Base-by-base conservation (phyloP, 2,113 vertebrate species). In the Hyla sarda region DNA sequence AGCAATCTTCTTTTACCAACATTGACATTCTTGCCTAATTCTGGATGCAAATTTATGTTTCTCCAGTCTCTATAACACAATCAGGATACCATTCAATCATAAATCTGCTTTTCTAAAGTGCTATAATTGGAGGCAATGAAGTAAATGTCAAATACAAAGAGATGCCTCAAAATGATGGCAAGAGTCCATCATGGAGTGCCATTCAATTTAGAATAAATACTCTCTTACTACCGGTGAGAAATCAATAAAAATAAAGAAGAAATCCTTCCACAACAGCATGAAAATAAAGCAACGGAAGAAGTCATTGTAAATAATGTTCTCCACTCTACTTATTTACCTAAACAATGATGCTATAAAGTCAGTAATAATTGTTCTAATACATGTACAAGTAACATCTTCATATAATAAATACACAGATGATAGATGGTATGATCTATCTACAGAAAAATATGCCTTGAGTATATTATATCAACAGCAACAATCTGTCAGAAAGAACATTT, bases 1-100 rank as follows among this genome's bases (percentile, higher is more conserved):
- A 17, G 65, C 65, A 69, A 34, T 32, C 30, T 34, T 69, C 14
- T 69, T 17, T 34, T 69, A 32, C 65, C 65, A 69, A 32, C 30
- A 69, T 34, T 69, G 30, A 69, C 65, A 69, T 69, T 32, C 17
- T 21, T 69, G 65, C 28, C 30, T 69, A 34, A 69, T 69, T 34
- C n/a, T 69, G 65, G 32, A 34, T 69, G 65, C 17, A 69, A 69
- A 69, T 34, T n/a, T n/a, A n/a, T n/a, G n/a, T n/a, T n/a, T n/a
- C 30, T 69, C 0, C 16, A 45, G n/a, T 75, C 72, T 47, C 41
- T 13, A 23, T 69, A 69, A 69, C 65, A 69, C 30, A 34, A 69
- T 32, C 30, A 34, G 19, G 30, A 69, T 34, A 14, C 17, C 65
- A 69, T 69, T 69, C 30, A 32, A 14, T 69, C 65, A 34, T 69